Evolutionary conservation across 2,113 vertebrate species (phyloP).

Genomic region (Poeciliopsis occidentalis): DNA sequence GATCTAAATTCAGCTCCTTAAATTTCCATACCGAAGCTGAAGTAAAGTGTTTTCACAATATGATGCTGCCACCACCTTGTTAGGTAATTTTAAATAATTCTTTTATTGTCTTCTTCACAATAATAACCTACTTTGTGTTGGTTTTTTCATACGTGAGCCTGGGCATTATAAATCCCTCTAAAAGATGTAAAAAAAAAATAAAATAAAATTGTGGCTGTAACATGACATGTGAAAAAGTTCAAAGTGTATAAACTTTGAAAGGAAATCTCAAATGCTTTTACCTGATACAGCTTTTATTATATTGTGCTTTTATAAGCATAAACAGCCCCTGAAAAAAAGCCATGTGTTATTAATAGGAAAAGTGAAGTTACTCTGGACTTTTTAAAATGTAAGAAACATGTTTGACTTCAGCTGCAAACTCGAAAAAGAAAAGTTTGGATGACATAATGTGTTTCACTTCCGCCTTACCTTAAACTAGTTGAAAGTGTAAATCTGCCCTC

Average conservation of each 20-base stretch:
- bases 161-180: too few species aligned
- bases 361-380: not conserved
- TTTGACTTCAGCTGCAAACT: not conserved
- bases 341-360: not conserved
- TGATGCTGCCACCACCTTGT: not conserved
- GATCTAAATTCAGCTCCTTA: too few species aligned
- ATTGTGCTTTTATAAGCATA: not conserved
- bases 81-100: not conserved
- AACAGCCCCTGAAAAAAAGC: not conserved
- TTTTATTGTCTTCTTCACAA: not conserved
- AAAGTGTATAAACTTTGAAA: not conserved
- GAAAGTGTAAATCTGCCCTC: conserved; percentile 56
- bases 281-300: not conserved
- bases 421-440: conserved; percentile 8
- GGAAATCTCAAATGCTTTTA: not conserved
- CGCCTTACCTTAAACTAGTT: conserved; percentile 20
- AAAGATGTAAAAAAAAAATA: too few species aligned
- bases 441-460: conserved; percentile 44
- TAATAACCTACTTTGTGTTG: not conserved
- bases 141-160: not conserved
- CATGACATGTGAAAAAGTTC: not conserved
- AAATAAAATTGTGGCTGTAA: too few species aligned
- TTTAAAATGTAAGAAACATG: not conserved
- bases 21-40: too few species aligned
- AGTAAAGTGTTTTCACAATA: too few species aligned